phyloP scores from a whole-genome alignment of 2,797 vertebrate species.

The Alauda arvensis region DNA sequence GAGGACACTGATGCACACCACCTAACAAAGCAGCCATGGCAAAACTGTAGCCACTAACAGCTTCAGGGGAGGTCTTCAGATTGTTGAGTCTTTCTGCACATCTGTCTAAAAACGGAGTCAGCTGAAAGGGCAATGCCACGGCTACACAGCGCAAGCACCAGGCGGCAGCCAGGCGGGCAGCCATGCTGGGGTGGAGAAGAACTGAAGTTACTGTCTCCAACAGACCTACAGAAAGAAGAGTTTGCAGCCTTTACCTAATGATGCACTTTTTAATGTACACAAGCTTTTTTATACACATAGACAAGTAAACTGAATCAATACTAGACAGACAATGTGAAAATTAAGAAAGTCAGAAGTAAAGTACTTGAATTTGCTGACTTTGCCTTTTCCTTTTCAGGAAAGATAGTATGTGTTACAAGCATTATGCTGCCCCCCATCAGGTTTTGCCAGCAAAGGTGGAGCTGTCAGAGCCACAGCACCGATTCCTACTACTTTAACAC shows the following conservation, averaged over 20 bases:
- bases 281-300: background rate
- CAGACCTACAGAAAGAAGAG: constrained; percentile 76
- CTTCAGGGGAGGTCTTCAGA: constrained; percentile 94
- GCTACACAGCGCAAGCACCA: constrained; percentile 96
- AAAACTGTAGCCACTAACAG: constrained; percentile 97
- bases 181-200: constrained; percentile 96
- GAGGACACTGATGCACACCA: constrained; percentile 93
- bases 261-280: background rate
- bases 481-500: background rate
- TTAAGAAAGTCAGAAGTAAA: background rate
- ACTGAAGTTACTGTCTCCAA: constrained; percentile 95
- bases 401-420: background rate
- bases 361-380: background rate
- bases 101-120: constrained; percentile 91
- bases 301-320: background rate
- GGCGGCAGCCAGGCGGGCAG: constrained; percentile 90
- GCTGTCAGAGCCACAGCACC: background rate
- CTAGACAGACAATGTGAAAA: background rate
- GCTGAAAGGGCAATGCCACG: constrained; percentile 91
- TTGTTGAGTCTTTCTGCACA: constrained; percentile 95
- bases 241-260: background rate
- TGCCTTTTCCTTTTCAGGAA: background rate
- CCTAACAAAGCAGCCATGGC: constrained; percentile 96
- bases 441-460: background rate
- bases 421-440: background rate